Base-by-base conservation (phyloP, 2,888 invertebrate genomes). In the Drosophila anomelani region DNA sequence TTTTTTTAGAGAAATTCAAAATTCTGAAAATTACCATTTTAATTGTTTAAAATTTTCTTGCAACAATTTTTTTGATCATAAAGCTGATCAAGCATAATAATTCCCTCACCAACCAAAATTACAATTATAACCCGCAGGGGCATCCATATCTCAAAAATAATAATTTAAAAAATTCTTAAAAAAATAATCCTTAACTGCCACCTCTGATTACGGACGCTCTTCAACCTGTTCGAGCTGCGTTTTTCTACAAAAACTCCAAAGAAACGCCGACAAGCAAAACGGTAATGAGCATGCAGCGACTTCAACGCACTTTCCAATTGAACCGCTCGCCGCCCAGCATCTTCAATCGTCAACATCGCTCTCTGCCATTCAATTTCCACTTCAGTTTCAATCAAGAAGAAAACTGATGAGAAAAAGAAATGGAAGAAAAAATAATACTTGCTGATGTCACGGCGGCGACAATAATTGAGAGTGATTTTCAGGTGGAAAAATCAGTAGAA, bases 191-290 rank as follows among this genome's bases (percentile, higher is more conserved):
- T 23, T 23, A 23, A 4, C 4, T 26, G 10, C 13, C 60, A 59
- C 23, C 60, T 34, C 23, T 26, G 41, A 41, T 20, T 7, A n/a
- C 32, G 23, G 13, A 23, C n/a, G 75, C 74, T 74, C 79, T 78
- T 81, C 86, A 87, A 89, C 86, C 89, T 89, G 87, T 88, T 87
- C 78, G 82, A 77, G 73, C 79, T 78, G 76, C 72, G 73, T 72
- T 86, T 86, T 53, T 36, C 51, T 34, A 36, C 34, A 36, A 53
- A 53, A 53, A 36, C 51, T 15, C 34, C 34, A 80, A 83, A 89
- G 79, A 87, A 85, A 69, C 81, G 80, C 82, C 88, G 78, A 85
- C 77, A 85, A 26, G 78, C 71, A 71, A 80, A 83, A 83, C 80
- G 83, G 80, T 82, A 85, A 85, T 82, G 80, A 83, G 80, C 73